Percentiles rank a stretch among this genome's conserved stretches.
Conservation (phyloP, 2,888 invertebrate species). For the Osedax frankpressi region DNA sequence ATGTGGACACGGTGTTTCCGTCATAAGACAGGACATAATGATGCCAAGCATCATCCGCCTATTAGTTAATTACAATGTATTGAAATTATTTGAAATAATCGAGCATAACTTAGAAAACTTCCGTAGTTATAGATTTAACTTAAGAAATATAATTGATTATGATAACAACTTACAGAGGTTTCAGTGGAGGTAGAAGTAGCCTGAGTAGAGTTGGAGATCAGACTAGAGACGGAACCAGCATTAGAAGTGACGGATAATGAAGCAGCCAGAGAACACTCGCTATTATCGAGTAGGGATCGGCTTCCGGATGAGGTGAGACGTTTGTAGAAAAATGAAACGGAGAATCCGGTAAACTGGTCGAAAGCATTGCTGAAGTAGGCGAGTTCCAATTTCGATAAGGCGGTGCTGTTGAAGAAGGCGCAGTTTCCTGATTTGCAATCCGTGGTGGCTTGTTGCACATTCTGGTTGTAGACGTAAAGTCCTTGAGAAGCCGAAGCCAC, state of each 20-base stretch:
- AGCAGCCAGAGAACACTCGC: background rate
- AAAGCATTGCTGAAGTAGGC: slow-evolving; percentile 11
- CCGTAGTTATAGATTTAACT: too few species aligned
- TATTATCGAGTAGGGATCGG: background rate
- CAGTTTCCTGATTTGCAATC: background rate
- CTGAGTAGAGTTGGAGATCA: background rate
- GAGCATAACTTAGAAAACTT: too few species aligned
- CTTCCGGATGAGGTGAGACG: background rate
- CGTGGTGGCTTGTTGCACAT: background rate
- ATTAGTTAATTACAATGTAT: too few species aligned
- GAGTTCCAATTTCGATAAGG: background rate
- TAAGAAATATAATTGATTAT: too few species aligned
- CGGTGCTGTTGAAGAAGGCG: slow-evolving; percentile 6
- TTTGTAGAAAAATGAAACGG: slow-evolving; percentile 1
- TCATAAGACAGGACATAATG: background rate
- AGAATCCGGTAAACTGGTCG: background rate
- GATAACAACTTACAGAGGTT: background rate
- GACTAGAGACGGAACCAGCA: background rate
- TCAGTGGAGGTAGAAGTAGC: background rate
- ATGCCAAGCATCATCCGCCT: background rate
- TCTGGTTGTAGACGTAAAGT: background rate
- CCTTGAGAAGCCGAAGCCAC: background rate
- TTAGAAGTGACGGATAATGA: background rate
- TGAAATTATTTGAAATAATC: too few species aligned
- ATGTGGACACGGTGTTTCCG: background rate